phyloP scores from a whole-genome alignment of 2,888 invertebrate genomes.

The Epinotia nisella region DNA sequence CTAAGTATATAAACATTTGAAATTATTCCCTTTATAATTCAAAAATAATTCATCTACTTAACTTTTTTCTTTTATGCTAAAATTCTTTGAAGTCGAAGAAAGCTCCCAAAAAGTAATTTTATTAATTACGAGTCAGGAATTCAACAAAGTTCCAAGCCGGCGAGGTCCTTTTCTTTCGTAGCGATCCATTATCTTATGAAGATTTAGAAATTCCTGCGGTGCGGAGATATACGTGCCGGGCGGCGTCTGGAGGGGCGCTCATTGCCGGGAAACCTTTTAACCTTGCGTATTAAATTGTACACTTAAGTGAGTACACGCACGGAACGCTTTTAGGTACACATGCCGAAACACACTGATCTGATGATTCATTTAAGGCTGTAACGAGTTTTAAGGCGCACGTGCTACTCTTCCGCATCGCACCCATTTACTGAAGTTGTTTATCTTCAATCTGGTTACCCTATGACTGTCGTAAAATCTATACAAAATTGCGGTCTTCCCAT shows the following conservation, averaged over 20 bases:
- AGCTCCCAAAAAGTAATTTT: conserved; percentile 85
- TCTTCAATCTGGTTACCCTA: conserved; percentile 8
- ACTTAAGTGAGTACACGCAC: conserved; percentile 36
- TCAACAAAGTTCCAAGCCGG: conserved; percentile 81
- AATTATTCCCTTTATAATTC: conserved; percentile 82
- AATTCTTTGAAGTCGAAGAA: conserved; percentile 84
- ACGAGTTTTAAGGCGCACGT: conserved; percentile 13
- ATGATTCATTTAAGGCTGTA: conserved; percentile 21
- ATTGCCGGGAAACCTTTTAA: conserved; percentile 42
- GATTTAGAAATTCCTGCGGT: conserved; percentile 83
- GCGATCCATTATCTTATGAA: conserved; percentile 85
- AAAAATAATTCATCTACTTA: conserved; percentile 84
- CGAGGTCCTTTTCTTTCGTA: conserved; percentile 81
- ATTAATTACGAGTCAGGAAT: conserved; percentile 85
- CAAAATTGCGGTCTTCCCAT: conserved; percentile 13
- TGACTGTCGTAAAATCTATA: neutral
- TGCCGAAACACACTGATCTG: conserved; percentile 24
- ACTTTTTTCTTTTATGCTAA: conserved; percentile 83
- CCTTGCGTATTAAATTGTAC: conserved; percentile 43
- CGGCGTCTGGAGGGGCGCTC: conserved; percentile 39
- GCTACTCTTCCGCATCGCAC: conserved; percentile 8
- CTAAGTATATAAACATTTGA: conserved; percentile 76
- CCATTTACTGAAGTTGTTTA: conserved; percentile 17
- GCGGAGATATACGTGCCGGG: conserved; percentile 53
- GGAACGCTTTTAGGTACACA: conserved; percentile 34